Conservation (phyloP, 2,797 vertebrate species). For the Crocidura indochinensis region DNA sequence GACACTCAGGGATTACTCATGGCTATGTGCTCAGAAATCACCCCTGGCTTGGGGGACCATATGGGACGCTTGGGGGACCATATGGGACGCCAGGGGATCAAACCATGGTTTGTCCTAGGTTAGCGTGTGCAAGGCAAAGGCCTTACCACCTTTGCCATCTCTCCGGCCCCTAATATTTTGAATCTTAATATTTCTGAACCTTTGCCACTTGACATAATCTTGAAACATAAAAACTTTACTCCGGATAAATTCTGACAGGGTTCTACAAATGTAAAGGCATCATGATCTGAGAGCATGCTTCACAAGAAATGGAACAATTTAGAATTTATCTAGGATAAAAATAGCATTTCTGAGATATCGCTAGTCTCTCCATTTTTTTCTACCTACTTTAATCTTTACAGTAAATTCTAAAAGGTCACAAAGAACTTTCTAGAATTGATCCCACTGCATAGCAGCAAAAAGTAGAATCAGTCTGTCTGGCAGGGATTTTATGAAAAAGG, state of each 20-base stretch:
- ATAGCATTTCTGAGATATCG: background rate
- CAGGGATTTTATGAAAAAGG: too few species aligned
- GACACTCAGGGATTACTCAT: too few species aligned
- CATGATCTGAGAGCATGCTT: background rate
- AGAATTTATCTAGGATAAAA: constrained; percentile 11
- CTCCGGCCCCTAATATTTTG: too few species aligned
- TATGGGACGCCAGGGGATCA: too few species aligned
- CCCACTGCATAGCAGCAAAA: background rate
- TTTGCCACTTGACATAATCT: background rate
- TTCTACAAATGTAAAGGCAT: background rate
- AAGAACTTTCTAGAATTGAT: background rate
- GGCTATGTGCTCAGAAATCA: too few species aligned
- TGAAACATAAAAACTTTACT: background rate
- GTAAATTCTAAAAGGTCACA: background rate
- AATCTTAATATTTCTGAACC: background rate
- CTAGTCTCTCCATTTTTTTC: background rate
- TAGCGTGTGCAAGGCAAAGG: too few species aligned
- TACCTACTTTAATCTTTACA: background rate
- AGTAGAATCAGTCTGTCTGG: background rate
- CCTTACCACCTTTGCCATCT: too few species aligned
- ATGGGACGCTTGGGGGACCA: too few species aligned
- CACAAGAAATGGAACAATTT: background rate
- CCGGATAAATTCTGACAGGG: background rate
- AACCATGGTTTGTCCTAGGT: too few species aligned
- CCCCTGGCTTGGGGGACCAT: too few species aligned